Evolutionary conservation across 2,113 vertebrate genomes (phyloP).

Genomic region (Poeciliopsis retropinna): DNA sequence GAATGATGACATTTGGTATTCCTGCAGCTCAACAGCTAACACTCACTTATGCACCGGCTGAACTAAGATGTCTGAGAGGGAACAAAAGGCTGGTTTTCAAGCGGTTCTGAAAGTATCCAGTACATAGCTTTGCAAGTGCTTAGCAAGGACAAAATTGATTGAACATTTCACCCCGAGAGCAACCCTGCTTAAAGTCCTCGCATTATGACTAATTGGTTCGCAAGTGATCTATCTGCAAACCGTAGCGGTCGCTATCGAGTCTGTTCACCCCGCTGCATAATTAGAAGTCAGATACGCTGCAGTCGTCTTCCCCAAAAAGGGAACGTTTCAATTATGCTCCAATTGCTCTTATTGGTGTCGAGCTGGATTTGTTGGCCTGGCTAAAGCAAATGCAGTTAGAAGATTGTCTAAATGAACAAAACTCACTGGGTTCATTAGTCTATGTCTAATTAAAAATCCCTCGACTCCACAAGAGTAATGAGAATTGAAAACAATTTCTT

Average conservation of each 20-base stretch:
- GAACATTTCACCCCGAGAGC: slow-evolving; percentile 43
- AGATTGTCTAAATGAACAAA: slow-evolving; percentile 3
- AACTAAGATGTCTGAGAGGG: slow-evolving; percentile 19
- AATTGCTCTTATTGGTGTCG: slow-evolving; percentile 25
- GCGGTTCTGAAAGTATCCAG: slow-evolving; percentile 29
- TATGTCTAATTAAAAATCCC: slow-evolving; percentile 17
- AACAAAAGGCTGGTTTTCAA: slow-evolving; percentile 35
- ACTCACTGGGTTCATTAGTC: slow-evolving; percentile 12
- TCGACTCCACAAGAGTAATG: not conserved
- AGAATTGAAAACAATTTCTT: slow-evolving; percentile 25
- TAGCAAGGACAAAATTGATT: slow-evolving; percentile 43
- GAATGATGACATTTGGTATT: slow-evolving; percentile 52
- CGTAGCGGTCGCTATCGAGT: slow-evolving; percentile 38
- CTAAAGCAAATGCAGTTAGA: not conserved
- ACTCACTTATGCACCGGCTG: slow-evolving; percentile 22
- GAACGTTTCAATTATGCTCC: slow-evolving; percentile 35
- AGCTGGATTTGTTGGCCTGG: slow-evolving; percentile 30
- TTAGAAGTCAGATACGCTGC: slow-evolving; percentile 56
- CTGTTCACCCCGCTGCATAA: slow-evolving; percentile 38
- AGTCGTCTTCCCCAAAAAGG: slow-evolving; percentile 27
- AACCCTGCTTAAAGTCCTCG: slow-evolving; percentile 36
- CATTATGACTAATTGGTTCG: slow-evolving; percentile 55
- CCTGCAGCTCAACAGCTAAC: slow-evolving; percentile 27
- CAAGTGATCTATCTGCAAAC: slow-evolving; percentile 54
- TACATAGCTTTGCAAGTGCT: slow-evolving; percentile 22